Evolutionary conservation across 1,140 invertebrate species (phyloP).

Genomic region (Antheraea mylitta): DNA sequence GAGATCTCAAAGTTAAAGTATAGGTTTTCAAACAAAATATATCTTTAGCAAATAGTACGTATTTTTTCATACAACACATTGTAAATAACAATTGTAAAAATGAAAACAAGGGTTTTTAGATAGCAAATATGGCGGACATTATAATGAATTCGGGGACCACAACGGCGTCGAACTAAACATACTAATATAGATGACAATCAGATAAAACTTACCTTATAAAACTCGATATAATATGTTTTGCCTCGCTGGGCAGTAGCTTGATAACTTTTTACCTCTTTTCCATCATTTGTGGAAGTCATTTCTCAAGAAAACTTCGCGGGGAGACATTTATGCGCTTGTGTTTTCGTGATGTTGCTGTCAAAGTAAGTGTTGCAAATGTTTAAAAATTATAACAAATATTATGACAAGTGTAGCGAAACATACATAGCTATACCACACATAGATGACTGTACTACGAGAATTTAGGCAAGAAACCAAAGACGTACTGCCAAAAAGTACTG

Average conservation of each 20-base stretch:
- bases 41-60: neutral
- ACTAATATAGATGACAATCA: slow-evolving; percentile 33
- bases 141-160: slow-evolving; percentile 63
- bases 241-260: slow-evolving; percentile 66
- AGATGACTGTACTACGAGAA: too few species aligned
- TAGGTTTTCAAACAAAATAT: slow-evolving; percentile 7
- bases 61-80: slow-evolving; percentile 8
- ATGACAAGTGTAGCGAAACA: neutral
- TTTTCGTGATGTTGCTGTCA: slow-evolving; percentile 74
- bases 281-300: slow-evolving; percentile 79
- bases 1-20: neutral
- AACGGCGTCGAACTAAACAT: slow-evolving; percentile 68
- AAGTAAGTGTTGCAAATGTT: slow-evolving; percentile 53
- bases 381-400: slow-evolving; percentile 12
- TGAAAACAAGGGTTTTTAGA: slow-evolving; percentile 59
- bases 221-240: slow-evolving; percentile 74
- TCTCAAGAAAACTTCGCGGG: slow-evolving; percentile 77
- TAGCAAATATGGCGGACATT: slow-evolving; percentile 76
- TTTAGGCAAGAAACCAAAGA: too few species aligned
- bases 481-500: too few species aligned
- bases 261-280: slow-evolving; percentile 77
- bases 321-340: slow-evolving; percentile 79
- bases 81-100: slow-evolving; percentile 24
- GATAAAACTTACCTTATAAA: slow-evolving; percentile 71
- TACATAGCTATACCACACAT: too few species aligned